These are phyloP conservation scores for Drosophila kambysellisi DNA, from an alignment of 2,888 invertebrate genomes.

Conservation along the genomic window DNA sequence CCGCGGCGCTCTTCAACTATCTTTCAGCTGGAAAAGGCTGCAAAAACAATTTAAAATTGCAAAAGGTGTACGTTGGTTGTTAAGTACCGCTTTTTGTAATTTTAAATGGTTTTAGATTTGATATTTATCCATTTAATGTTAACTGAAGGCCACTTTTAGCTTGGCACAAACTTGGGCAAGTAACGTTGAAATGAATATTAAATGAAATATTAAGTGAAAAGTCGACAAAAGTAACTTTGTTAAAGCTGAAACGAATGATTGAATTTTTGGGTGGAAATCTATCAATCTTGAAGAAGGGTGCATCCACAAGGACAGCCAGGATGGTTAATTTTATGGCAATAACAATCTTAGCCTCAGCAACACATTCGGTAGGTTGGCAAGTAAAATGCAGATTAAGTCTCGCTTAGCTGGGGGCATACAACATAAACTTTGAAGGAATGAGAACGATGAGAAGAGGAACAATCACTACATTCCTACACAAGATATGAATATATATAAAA, in stretches of 20 bases:
- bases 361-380: background rate
- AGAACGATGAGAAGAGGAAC: background rate
- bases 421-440: too few species aligned
- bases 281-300: background rate
- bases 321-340: background rate
- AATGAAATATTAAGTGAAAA: background rate
- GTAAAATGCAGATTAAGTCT: background rate
- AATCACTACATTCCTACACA: background rate
- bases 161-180: background rate
- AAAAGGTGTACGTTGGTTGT: background rate
- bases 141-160: background rate
- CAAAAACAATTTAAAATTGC: background rate
- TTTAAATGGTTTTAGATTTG: background rate
- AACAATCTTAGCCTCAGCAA: background rate
- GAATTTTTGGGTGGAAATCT: background rate
- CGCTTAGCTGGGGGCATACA: background rate
- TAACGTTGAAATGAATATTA: background rate
- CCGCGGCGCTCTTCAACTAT: slow-evolving; percentile 19
- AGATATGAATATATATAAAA: background rate
- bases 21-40: background rate
- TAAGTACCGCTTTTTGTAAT: background rate
- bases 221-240: background rate
- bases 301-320: background rate
- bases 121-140: background rate
- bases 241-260: background rate